A percentile compares a stretch with the other conserved stretches of the same genome.
Conservation (phyloP, 2,888 invertebrate genomes). For the Plagiodera versicolora region DNA sequence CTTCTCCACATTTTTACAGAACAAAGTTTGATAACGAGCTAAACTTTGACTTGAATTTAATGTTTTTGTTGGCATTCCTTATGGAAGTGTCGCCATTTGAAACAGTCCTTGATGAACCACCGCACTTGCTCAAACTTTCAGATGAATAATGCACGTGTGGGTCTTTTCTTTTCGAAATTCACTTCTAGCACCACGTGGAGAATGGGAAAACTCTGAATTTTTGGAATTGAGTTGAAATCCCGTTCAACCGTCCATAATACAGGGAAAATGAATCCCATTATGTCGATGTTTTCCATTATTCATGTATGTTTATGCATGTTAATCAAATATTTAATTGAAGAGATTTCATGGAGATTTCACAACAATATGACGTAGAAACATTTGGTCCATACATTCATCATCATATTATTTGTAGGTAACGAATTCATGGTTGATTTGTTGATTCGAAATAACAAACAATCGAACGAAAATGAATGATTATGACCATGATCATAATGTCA, state of each 20-base stretch:
- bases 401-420: too few relatives aligned
- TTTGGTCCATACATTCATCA: too few relatives aligned
- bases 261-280: conserved; percentile 4
- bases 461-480: too few relatives aligned
- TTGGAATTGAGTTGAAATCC: conserved; percentile 3
- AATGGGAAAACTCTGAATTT: neutral
- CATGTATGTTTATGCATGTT: too few relatives aligned
- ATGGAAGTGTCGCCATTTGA: neutral
- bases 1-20: neutral
- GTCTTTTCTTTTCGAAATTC: neutral
- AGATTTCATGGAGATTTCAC: too few relatives aligned
- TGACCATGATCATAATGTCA: too few relatives aligned
- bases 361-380: too few relatives aligned
- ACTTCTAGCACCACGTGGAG: neutral
- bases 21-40: neutral
- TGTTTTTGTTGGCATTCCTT: neutral
- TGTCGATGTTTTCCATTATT: neutral
- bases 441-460: too few relatives aligned
- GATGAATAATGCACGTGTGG: neutral
- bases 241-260: conserved; percentile 2
- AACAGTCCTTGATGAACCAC: neutral
- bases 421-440: too few relatives aligned
- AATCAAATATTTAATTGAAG: too few relatives aligned
- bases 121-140: neutral
- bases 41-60: neutral